phyloP scores from a whole-genome alignment of 1,140 invertebrate genomes.

The Lasioglossum albipes region DNA sequence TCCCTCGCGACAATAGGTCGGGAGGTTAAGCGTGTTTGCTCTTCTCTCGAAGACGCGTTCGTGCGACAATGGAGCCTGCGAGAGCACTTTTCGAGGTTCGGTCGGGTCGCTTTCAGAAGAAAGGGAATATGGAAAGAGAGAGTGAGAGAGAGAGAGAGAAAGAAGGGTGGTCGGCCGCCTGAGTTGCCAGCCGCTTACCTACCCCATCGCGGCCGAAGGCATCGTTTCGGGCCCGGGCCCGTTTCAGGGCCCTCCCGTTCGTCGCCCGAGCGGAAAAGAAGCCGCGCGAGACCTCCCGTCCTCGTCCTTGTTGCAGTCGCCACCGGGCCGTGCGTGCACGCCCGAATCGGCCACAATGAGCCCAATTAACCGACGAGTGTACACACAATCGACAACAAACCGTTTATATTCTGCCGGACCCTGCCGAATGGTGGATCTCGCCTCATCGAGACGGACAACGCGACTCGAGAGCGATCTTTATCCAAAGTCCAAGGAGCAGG shows the following conservation, averaged over 20 bases:
- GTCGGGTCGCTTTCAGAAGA: slow-evolving; percentile 57
- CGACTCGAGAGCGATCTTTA: slow-evolving; percentile 60
- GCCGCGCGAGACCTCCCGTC: background rate
- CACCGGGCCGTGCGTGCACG: slow-evolving; percentile 54
- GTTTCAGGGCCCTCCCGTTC: background rate
- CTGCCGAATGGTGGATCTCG: background rate
- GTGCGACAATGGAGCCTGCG: slow-evolving; percentile 73
- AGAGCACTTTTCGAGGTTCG: slow-evolving; percentile 73
- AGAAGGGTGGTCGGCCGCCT: background rate
- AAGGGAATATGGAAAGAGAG: background rate
- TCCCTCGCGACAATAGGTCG: slow-evolving; percentile 74
- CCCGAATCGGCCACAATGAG: slow-evolving; percentile 74
- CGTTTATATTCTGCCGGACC: slow-evolving; percentile 56
- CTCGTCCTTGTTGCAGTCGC: background rate
- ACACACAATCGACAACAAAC: slow-evolving; percentile 74
- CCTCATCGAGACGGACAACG: background rate
- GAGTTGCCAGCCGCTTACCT: too few relatives aligned
- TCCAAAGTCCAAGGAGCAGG: slow-evolving; percentile 37
- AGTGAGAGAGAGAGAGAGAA: background rate
- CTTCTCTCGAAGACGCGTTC: slow-evolving; percentile 78
- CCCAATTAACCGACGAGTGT: slow-evolving; percentile 76
- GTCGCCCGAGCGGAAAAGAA: slow-evolving; percentile 27
- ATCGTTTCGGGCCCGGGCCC: too few relatives aligned
- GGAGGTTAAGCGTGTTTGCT: slow-evolving; percentile 79
- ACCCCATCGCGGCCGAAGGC: too few relatives aligned